phyloP scores from a whole-genome alignment of 2,888 invertebrate genomes.

The Orchesellides sinensis region DNA sequence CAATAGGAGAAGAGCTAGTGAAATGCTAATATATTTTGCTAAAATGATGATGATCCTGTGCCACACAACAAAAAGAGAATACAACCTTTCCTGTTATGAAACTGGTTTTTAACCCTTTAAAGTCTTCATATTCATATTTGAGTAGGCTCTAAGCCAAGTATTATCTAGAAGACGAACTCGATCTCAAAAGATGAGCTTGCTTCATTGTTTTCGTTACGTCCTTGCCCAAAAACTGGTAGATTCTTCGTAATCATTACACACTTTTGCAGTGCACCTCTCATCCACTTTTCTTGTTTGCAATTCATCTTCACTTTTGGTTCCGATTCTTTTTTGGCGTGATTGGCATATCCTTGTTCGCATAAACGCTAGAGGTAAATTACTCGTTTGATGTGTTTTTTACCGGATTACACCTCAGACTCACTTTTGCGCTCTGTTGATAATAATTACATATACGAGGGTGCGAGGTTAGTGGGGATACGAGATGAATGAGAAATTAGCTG shows the following conservation, averaged over 20 bases:
- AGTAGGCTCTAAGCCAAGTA: background rate
- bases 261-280: constrained; percentile 40
- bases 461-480: background rate
- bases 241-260: constrained; percentile 50
- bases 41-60: constrained; percentile 1
- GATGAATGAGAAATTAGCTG: background rate
- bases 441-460: background rate
- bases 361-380: too few species aligned
- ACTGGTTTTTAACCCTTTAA: constrained; percentile 60
- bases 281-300: background rate
- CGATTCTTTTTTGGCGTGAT: constrained; percentile 18
- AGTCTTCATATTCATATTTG: too few species aligned
- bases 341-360: constrained; percentile 46
- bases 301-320: constrained; percentile 22
- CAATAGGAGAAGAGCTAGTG: background rate
- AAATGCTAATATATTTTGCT: background rate
- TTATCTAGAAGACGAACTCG: background rate
- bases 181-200: background rate
- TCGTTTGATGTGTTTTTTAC: constrained; percentile 37
- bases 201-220: constrained; percentile 43
- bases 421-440: background rate
- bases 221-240: constrained; percentile 57
- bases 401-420: background rate
- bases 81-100: constrained; percentile 59
- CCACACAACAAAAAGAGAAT: too few species aligned